Evolutionary conservation across 2,888 invertebrate species (phyloP), one percentile per base, ranked within the genome.

Genomic region (Argynnis bischoffii): DNA sequence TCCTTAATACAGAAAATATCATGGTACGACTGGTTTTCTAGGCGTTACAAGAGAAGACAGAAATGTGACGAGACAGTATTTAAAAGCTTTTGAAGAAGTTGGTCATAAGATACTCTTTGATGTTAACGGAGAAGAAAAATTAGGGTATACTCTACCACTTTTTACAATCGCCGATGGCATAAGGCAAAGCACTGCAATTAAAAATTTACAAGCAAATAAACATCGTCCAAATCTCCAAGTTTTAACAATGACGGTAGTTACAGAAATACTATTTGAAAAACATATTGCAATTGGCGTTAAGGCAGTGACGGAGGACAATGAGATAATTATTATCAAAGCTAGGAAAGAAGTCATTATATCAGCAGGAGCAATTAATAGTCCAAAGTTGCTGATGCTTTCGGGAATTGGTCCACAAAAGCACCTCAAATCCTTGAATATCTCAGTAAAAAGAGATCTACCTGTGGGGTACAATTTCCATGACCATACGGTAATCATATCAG

Each of bases 331-430:
- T 0, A 50, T 81, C 3, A 76, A 73, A 59, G 79, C 80, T 4
- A 76, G 67, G 0, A 78, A 76, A 53, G 84, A 84, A 74, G 76
- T 86, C 0, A 79, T 86, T n/a, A 6, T 85, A 18, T 79, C 81
- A 4, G 82, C 80, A 6, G 86, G 85, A 41, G 75, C 80, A 13
- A 67, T 85, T 6, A 83, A 84, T 31, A 73, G 79, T 8, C 80
- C 86, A 0, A 77, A 83, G 59, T 69, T 85, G 2, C 72, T 84
- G 0, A 81, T 85, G 83, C 71, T 83, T 3, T 84, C 85, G 0
- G 85, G 84, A 14, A 79, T 85, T 1, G 84, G 84, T 1, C 84
- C 84, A 2, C 76, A 70, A 60, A 68, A 79, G 16, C 80, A 85
- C 41, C 72, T 86, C 2, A 41, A 73, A n/a, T 63, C 72, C 3